These are phyloP conservation scores for Caprella mutica DNA, from an alignment of 2,888 invertebrate genomes.

Conservation along the genomic window DNA sequence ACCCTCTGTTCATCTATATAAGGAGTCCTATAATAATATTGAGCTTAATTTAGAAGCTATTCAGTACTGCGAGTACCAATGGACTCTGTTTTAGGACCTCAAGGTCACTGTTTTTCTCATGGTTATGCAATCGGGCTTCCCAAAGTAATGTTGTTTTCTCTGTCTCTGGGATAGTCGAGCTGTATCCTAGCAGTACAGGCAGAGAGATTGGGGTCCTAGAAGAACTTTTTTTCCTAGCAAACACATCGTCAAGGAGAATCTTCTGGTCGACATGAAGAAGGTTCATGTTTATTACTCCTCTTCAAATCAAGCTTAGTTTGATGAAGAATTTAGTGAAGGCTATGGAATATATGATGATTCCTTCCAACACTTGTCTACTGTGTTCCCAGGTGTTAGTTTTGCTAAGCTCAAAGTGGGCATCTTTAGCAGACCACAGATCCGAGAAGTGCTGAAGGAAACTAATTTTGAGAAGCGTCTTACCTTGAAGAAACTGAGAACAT, in stretches of 20 bases:
- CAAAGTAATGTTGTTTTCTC: slow-evolving; percentile 30
- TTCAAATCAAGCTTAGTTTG: slow-evolving; percentile 17
- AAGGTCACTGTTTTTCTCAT: slow-evolving; percentile 33
- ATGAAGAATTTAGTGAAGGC: slow-evolving; percentile 17
- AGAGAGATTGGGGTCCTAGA: slow-evolving; percentile 12
- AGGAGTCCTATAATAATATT: slow-evolving; percentile 26
- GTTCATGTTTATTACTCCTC: slow-evolving; percentile 14
- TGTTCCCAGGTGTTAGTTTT: slow-evolving; percentile 12
- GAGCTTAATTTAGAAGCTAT: slow-evolving; percentile 24
- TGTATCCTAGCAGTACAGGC: slow-evolving; percentile 9
- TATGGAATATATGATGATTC: no score
- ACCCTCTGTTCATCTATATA: slow-evolving; percentile 26
- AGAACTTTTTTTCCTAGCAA: slow-evolving; percentile 10
- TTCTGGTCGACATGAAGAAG: slow-evolving; percentile 15
- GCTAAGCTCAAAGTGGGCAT: slow-evolving; percentile 18
- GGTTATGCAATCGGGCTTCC: slow-evolving; percentile 29
- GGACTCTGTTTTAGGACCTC: slow-evolving; percentile 34
- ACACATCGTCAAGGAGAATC: slow-evolving; percentile 13
- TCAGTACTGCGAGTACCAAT: slow-evolving; percentile 28
- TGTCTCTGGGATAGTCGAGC: slow-evolving; percentile 9
- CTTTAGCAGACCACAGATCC: slow-evolving; percentile 7
- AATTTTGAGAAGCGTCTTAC: slow-evolving; percentile 3
- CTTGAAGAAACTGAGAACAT: slow-evolving; percentile 3
- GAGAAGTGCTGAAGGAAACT: slow-evolving; percentile 2
- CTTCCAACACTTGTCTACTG: slow-evolving; percentile 11